phyloP scores from a whole-genome alignment of 2,888 invertebrate species.

The Limnephilus lunatus region DNA sequence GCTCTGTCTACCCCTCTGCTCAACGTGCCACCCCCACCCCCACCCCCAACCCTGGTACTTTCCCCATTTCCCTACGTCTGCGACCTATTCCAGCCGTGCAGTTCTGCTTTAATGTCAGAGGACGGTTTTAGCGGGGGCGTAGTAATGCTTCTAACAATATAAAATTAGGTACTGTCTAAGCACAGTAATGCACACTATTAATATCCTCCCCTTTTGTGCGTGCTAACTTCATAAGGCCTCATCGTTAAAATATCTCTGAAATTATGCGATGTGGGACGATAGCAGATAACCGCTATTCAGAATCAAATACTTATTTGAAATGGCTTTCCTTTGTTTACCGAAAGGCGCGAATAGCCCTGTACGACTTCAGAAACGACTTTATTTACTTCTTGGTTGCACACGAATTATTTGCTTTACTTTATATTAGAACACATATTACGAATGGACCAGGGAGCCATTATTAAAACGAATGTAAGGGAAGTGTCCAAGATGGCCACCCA shows the following conservation, averaged over 20 bases:
- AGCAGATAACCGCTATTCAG: neutral
- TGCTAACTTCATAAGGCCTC: neutral
- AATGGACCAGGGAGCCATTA: neutral
- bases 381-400: neutral
- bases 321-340: too few species aligned
- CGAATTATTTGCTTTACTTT: neutral
- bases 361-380: neutral
- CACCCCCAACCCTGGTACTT: neutral
- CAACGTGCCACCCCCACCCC: conserved; percentile 13
- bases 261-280: neutral
- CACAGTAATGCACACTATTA: neutral
- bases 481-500: too few species aligned
- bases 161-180: neutral
- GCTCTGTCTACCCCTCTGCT: conserved; percentile 22
- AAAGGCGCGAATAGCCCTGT: neutral
- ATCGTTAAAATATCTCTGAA: neutral
- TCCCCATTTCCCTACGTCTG: conserved; percentile 3
- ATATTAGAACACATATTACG: neutral
- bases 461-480: neutral
- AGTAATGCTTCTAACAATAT: neutral
- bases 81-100: conserved; percentile 18
- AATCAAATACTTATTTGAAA: neutral
- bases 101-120: conserved; percentile 25
- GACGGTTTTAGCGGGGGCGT: neutral
- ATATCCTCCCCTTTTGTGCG: neutral